Evolutionary conservation across 2,888 invertebrate species (phyloP).

Genomic region (Drosophila prolongata): DNA sequence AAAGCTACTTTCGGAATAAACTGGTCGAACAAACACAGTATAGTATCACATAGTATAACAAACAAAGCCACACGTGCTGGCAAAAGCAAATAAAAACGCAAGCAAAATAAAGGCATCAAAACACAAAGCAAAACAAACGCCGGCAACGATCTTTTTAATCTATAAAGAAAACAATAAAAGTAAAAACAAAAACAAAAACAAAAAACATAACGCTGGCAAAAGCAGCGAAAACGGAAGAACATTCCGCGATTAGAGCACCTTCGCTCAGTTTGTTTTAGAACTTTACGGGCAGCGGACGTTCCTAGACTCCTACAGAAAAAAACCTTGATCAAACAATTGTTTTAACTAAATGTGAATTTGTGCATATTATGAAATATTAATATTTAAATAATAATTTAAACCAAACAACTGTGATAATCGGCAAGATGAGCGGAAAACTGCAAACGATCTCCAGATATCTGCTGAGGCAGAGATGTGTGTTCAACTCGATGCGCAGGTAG

Average conservation of each 20-base stretch:
- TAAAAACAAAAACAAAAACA: too few species aligned
- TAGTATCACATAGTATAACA: constrained; percentile 3
- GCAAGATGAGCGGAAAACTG: constrained; percentile 50
- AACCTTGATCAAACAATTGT: background rate
- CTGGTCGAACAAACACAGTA: background rate
- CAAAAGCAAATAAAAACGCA: constrained; percentile 8
- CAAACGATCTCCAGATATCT: constrained; percentile 42
- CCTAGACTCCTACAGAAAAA: background rate
- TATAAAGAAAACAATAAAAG: constrained; percentile 5
- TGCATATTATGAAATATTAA: constrained; percentile 22
- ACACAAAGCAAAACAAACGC: constrained; percentile 33
- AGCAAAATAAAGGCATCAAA: constrained; percentile 13
- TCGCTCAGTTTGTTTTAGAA: constrained; percentile 32
- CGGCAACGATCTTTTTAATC: constrained; percentile 13
- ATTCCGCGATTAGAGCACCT: constrained; percentile 8
- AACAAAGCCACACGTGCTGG: constrained; percentile 27
- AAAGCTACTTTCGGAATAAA: constrained; percentile 6
- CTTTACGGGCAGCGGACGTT: constrained; percentile 35
- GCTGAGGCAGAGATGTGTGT: constrained; percentile 30
- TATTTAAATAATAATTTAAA: background rate
- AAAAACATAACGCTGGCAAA: background rate
- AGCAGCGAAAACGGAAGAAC: constrained; percentile 3
- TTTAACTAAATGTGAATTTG: background rate
- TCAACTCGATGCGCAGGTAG: constrained; percentile 52
- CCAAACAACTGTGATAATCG: constrained; percentile 21